phyloP scores from a whole-genome alignment of 2,888 invertebrate species.

The Thyatira batis region DNA sequence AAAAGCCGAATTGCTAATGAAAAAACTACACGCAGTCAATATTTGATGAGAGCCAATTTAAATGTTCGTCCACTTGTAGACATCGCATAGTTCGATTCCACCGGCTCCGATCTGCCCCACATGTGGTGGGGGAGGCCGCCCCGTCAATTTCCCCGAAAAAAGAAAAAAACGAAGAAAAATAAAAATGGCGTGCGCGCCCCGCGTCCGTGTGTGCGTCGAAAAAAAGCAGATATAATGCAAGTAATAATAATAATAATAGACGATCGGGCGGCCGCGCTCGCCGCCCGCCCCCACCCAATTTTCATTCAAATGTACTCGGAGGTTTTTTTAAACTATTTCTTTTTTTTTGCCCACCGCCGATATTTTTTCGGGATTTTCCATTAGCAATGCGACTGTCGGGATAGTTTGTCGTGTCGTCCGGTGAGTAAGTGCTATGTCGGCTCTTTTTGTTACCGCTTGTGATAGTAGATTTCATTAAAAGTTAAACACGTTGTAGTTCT shows the following conservation, averaged over 20 bases:
- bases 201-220: constrained; percentile 72
- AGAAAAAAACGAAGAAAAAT: constrained; percentile 74
- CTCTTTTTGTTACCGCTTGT: constrained; percentile 40
- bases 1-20: constrained; percentile 75
- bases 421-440: constrained; percentile 53
- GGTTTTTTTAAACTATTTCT: constrained; percentile 72
- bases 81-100: constrained; percentile 76
- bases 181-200: constrained; percentile 67
- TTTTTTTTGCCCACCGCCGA: constrained; percentile 45
- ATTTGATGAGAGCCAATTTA: constrained; percentile 82
- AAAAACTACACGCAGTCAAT: constrained; percentile 81
- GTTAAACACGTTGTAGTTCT: constrained; percentile 36
- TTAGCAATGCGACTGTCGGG: constrained; percentile 71
- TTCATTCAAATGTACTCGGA: constrained; percentile 78
- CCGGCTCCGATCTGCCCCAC: constrained; percentile 43
- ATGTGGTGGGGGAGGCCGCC: constrained; percentile 59
- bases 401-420: constrained; percentile 57
- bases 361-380: constrained; percentile 80
- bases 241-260: constrained; percentile 82
- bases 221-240: constrained; percentile 81
- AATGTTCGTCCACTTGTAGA: constrained; percentile 82
- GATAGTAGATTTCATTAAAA: constrained; percentile 56
- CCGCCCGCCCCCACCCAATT: constrained; percentile 75
- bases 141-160: constrained; percentile 69
- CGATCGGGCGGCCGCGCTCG: constrained; percentile 66